phyloP scores from a whole-genome alignment of 2,113 vertebrate species.

The Pterocles burchelli region DNA sequence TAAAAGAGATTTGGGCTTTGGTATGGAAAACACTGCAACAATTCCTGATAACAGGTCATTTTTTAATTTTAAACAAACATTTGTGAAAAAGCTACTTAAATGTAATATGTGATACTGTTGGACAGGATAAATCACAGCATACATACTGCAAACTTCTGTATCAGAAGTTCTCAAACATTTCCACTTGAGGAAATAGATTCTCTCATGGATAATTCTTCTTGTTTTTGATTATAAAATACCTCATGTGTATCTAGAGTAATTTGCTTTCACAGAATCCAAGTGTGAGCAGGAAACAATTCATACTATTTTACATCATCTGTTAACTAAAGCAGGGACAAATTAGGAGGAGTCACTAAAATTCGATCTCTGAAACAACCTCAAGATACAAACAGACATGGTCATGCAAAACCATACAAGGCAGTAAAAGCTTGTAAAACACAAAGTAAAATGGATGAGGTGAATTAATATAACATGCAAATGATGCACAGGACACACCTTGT shows the following conservation, averaged over 20 bases:
- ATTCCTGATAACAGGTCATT: background rate
- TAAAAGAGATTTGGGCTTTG: background rate
- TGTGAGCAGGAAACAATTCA: conserved; percentile 5
- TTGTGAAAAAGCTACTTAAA: background rate
- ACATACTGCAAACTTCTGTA: background rate
- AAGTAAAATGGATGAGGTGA: conserved; percentile 8
- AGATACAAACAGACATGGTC: background rate
- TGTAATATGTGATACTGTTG: background rate
- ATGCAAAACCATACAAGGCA: background rate
- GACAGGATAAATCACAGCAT: background rate
- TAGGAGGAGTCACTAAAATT: background rate
- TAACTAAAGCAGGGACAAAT: conserved; percentile 31
- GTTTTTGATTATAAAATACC: conserved; percentile 36
- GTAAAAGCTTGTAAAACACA: background rate
- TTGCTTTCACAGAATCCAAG: conserved; percentile 9
- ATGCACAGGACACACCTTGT: background rate
- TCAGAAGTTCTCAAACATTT: conserved; percentile 1
- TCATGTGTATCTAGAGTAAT: conserved; percentile 17
- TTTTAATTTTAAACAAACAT: background rate
- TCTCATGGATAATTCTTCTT: conserved; percentile 13
- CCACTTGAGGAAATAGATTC: conserved; percentile 39
- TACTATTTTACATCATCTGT: conserved; percentile 3
- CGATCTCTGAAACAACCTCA: conserved; percentile 8
- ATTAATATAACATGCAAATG: background rate
- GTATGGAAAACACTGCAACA: background rate